A percentile compares a stretch with the other conserved stretches of the same genome.
These are phyloP conservation scores for Craseonycteris thonglongyai DNA, from an alignment of 2,113 vertebrate species.

Conservation along the genomic window DNA sequence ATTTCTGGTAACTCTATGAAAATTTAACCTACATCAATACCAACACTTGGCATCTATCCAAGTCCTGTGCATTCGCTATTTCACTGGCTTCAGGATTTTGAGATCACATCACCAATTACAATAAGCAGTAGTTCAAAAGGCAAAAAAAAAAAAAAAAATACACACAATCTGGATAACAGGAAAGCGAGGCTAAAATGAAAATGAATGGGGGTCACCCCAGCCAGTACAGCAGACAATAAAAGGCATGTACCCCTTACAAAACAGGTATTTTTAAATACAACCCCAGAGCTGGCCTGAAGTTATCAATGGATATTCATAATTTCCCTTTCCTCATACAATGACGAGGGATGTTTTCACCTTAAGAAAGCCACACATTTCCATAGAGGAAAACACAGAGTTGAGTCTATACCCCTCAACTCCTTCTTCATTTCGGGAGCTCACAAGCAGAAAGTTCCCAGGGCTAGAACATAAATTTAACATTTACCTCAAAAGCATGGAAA, in stretches of 20 bases:
- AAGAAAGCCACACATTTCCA: not conserved
- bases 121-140: not conserved
- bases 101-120: not conserved
- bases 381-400: not conserved
- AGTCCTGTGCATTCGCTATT: not conserved
- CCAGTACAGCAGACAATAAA: not conserved
- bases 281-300: not conserved
- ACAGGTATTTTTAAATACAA: not conserved
- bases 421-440: not conserved
- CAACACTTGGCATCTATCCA: not conserved
- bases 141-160: not conserved
- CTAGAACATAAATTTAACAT: slow-evolving; percentile 59
- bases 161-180: not conserved
- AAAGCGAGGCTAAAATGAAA: not conserved
- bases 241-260: not conserved
- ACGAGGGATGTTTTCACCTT: not conserved
- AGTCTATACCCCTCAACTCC: not conserved
- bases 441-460: slow-evolving; percentile 52
- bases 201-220: not conserved
- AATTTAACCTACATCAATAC: not conserved
- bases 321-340: not conserved
- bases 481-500: slow-evolving; percentile 69
- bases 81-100: not conserved
- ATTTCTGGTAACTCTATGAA: not conserved
- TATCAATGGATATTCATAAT: not conserved